These are phyloP conservation scores for Sialis lutaria DNA, from an alignment of 2,888 invertebrate genomes.

Conservation along the genomic window DNA sequence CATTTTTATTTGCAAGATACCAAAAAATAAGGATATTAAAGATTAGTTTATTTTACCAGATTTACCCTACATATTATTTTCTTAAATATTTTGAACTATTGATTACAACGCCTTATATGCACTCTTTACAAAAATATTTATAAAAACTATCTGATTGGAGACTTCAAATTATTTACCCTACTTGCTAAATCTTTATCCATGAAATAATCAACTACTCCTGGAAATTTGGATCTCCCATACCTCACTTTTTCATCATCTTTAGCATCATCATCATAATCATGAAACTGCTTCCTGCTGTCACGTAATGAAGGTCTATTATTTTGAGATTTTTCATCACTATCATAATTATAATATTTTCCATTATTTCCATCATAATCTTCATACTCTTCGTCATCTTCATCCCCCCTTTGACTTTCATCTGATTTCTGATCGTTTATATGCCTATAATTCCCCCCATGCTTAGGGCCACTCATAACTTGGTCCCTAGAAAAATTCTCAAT, in stretches of 20 bases:
- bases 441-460: slow-evolving; percentile 13
- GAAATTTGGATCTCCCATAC: not conserved
- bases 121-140: not conserved
- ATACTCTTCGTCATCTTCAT: slow-evolving; percentile 1
- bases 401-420: not conserved
- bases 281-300: too few relatives aligned
- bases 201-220: not conserved
- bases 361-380: not conserved
- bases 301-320: too few relatives aligned
- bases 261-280: not conserved
- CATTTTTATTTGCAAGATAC: too few relatives aligned
- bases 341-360: not conserved
- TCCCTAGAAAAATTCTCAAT: slow-evolving; percentile 6
- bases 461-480: slow-evolving; percentile 7
- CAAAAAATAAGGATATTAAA: too few relatives aligned
- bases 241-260: not conserved
- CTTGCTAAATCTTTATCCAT: slow-evolving; percentile 1
- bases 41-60: too few relatives aligned
- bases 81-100: too few relatives aligned
- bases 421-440: slow-evolving; percentile 4
- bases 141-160: not conserved
- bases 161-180: slow-evolving; percentile 3
- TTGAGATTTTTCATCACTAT: not conserved
- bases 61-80: too few relatives aligned
- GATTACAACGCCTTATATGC: too few relatives aligned